These are phyloP conservation scores for Myiopsitta monachus DNA, from an alignment of 2,113 vertebrate species.

Conservation along the genomic window DNA sequence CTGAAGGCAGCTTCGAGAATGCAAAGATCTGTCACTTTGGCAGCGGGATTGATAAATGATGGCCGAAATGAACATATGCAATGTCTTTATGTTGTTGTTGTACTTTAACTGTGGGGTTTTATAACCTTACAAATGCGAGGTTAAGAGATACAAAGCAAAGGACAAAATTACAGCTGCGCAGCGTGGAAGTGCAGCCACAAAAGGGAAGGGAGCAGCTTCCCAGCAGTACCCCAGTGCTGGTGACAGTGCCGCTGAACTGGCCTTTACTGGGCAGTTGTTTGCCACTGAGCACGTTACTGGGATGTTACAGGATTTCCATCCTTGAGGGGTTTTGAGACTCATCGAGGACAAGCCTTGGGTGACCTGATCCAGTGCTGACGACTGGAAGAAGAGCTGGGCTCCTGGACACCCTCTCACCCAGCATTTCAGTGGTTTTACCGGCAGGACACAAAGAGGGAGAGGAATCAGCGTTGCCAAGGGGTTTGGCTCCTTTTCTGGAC, in stretches of 20 bases:
- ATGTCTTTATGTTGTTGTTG: background rate
- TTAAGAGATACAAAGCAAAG: background rate
- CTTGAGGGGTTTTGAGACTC: background rate
- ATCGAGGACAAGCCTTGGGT: background rate
- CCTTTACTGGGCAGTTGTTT: background rate
- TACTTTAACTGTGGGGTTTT: background rate
- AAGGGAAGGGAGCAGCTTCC: background rate
- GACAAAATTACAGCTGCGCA: background rate
- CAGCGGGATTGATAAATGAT: background rate
- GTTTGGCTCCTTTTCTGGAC: background rate
- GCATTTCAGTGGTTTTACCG: accelerated
- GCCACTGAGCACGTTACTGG: too few relatives aligned
- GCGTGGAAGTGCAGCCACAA: accelerated
- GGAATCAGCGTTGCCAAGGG: background rate
- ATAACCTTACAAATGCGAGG: background rate
- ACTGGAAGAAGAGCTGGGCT: background rate
- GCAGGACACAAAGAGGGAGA: background rate
- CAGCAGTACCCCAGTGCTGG: too few relatives aligned
- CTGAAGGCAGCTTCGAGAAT: background rate
- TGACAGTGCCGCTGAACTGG: background rate
- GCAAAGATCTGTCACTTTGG: background rate
- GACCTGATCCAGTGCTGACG: background rate
- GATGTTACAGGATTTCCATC: background rate
- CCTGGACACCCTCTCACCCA: background rate
- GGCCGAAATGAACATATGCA: background rate